Conservation (phyloP, 2,797 vertebrate genomes). For the Peromyscus nudipes region DNA sequence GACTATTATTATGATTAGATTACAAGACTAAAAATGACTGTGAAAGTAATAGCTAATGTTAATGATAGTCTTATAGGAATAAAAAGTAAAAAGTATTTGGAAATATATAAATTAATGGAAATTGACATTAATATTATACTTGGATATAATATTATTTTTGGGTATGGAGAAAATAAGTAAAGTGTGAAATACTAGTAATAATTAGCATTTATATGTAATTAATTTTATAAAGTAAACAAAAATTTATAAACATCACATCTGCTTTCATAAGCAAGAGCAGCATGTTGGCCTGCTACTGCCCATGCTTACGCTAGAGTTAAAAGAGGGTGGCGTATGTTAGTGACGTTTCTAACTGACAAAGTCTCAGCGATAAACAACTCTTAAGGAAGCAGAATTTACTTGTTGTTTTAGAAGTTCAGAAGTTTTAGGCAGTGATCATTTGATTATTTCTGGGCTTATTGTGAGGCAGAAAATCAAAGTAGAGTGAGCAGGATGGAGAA, state of each 20-base stretch:
- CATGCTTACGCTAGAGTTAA: neutral
- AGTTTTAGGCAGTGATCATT: neutral
- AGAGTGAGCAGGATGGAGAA: neutral
- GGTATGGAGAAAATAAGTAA: neutral
- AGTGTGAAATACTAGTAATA: neutral
- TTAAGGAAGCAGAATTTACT: neutral
- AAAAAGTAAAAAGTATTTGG: neutral
- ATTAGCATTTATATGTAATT: neutral
- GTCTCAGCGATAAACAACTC: neutral
- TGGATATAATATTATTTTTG: neutral
- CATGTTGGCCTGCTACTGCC: neutral
- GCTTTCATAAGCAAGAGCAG: neutral
- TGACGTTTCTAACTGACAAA: neutral
- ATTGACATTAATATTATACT: conserved; percentile 12
- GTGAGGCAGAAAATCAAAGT: neutral
- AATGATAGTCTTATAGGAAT: neutral
- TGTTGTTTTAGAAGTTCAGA: neutral
- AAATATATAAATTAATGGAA: neutral
- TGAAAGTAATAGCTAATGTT: neutral
- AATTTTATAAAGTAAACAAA: conserved; percentile 10
- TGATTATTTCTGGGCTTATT: neutral
- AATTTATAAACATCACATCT: neutral
- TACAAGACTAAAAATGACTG: neutral
- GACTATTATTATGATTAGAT: neutral
- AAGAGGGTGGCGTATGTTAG: neutral